phyloP scores from a whole-genome alignment of 2,113 vertebrate genomes.

The Noturus placidus region DNA sequence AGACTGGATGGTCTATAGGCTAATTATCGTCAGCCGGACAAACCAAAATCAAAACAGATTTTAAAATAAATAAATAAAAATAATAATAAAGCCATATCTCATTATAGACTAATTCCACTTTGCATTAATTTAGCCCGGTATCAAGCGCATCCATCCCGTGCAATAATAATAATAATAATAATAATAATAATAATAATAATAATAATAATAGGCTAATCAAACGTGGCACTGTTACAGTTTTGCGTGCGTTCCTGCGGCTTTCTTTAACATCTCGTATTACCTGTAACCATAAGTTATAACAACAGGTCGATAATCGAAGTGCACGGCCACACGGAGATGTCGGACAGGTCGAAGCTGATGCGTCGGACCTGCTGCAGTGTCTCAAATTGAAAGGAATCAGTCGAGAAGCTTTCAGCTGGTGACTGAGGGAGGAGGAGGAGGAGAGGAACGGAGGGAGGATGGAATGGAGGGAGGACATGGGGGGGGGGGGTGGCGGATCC shows the following conservation, averaged over 20 bases:
- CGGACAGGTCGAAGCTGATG: slow-evolving; percentile 50
- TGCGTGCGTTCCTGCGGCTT: background rate
- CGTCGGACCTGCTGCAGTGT: slow-evolving; percentile 53
- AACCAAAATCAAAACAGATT: background rate
- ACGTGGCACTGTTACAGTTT: background rate
- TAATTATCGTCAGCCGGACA: background rate
- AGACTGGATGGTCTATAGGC: background rate
- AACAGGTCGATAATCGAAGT: slow-evolving; percentile 29
- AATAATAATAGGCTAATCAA: background rate
- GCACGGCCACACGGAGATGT: slow-evolving; percentile 48
- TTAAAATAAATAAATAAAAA: background rate
- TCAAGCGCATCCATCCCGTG: too few species aligned
- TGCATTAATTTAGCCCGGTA: background rate
- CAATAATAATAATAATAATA: background rate
- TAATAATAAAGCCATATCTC: too few species aligned
- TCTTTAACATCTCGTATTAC: slow-evolving; percentile 30
- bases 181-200: background rate
- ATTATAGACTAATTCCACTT: background rate
- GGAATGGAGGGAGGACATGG: slow-evolving; percentile 38
- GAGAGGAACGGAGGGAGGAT: slow-evolving; percentile 37
- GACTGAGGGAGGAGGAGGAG: slow-evolving; percentile 52
- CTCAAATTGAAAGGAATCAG: slow-evolving; percentile 57
- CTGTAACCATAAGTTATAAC: slow-evolving; percentile 23
- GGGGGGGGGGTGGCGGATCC: slow-evolving; percentile 44
- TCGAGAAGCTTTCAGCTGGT: slow-evolving; percentile 55